These are phyloP conservation scores for Takifugu flavidus DNA, from an alignment of 2,113 vertebrate species.

Conservation along the genomic window DNA sequence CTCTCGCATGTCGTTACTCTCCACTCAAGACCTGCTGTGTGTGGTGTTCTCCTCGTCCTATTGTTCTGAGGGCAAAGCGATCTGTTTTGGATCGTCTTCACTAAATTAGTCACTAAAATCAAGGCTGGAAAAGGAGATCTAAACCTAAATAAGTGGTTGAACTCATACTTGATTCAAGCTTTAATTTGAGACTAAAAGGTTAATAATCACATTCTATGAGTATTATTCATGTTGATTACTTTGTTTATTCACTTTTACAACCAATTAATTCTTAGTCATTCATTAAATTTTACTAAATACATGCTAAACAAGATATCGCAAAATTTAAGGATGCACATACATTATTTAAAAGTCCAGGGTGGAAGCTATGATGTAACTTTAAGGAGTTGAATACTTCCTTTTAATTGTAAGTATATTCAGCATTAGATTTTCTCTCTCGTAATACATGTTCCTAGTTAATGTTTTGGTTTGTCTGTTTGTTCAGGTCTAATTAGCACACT, in stretches of 20 bases:
- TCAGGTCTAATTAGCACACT: too few species aligned
- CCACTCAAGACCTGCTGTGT: conserved; percentile 38
- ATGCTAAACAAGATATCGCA: too few species aligned
- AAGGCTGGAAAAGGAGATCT: neutral
- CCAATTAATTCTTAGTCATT: too few species aligned
- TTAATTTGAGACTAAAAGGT: conserved; percentile 10
- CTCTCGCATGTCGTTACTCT: conserved; percentile 44
- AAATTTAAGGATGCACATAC: too few species aligned
- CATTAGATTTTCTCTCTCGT: neutral
- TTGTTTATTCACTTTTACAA: neutral
- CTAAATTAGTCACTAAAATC: neutral
- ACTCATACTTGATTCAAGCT: neutral
- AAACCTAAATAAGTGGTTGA: conserved; percentile 8
- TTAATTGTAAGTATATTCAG: too few species aligned
- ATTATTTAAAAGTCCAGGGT: too few species aligned
- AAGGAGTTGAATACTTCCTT: too few species aligned
- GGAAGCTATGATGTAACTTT: too few species aligned
- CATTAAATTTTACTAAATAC: too few species aligned
- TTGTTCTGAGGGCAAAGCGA: conserved; percentile 57
- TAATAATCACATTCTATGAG: neutral
- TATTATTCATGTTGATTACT: neutral
- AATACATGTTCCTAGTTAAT: neutral
- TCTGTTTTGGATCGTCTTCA: neutral
- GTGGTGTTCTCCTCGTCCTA: conserved; percentile 27
- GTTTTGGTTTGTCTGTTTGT: too few species aligned